Evolutionary conservation across 2,113 vertebrate species (phyloP).

Genomic region (Catharus fuscescens): DNA sequence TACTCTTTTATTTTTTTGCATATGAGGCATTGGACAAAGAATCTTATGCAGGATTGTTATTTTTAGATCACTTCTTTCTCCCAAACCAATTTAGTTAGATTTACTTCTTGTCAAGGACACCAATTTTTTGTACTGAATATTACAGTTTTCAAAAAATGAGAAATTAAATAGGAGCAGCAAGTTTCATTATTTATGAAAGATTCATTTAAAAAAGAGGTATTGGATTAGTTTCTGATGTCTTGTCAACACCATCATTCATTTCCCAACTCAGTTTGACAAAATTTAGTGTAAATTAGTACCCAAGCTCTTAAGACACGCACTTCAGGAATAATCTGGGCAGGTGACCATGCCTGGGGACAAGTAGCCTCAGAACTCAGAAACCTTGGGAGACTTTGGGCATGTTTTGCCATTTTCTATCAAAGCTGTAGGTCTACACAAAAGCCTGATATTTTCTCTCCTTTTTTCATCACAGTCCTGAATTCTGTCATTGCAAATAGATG

Average conservation of each 20-base stretch:
- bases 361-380: background rate
- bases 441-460: background rate
- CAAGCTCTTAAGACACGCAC: background rate
- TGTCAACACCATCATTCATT: background rate
- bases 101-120: background rate
- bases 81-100: background rate
- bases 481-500: background rate
- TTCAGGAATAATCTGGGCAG: background rate
- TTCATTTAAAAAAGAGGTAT: background rate
- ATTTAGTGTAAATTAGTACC: background rate
- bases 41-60: background rate
- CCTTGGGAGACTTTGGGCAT: background rate
- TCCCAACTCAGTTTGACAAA: background rate
- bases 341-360: background rate
- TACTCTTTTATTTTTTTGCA: background rate
- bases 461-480: background rate
- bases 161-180: background rate
- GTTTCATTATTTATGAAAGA: background rate
- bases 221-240: background rate
- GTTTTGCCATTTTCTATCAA: background rate
- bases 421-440: background rate
- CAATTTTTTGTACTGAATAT: background rate
- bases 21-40: background rate
- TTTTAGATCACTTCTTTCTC: background rate
- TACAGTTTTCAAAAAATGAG: background rate